A percentile compares a stretch with the other conserved stretches of the same genome.
Conservation (phyloP, 1,140 invertebrate genomes). For the Heliconius melpomene region DNA sequence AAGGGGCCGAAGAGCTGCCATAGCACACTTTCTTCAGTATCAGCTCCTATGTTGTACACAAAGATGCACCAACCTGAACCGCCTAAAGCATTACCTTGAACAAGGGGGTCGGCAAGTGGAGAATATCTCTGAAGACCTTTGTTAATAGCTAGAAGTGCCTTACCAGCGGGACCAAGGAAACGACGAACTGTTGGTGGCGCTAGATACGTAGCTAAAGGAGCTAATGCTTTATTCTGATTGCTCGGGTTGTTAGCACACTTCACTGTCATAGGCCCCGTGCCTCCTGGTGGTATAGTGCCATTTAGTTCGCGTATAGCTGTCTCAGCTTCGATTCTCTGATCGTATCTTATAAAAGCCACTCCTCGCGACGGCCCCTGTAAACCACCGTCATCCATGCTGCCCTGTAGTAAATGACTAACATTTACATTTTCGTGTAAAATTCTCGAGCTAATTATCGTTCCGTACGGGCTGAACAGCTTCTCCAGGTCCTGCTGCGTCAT, state of each 20-base stretch:
- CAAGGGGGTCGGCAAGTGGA: slow-evolving; percentile 89
- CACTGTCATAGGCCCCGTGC: slow-evolving; percentile 82
- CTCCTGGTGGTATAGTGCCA: slow-evolving; percentile 82
- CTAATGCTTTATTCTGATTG: slow-evolving; percentile 82
- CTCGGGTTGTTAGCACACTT: slow-evolving; percentile 85
- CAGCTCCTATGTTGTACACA: slow-evolving; percentile 95
- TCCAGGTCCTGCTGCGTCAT: slow-evolving; percentile 93
- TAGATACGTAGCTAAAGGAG: slow-evolving; percentile 78
- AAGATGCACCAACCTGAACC: slow-evolving; percentile 95
- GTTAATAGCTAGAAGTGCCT: slow-evolving; percentile 93
- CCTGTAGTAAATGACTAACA: slow-evolving; percentile 79
- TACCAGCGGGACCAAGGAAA: slow-evolving; percentile 81
- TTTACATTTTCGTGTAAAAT: slow-evolving; percentile 94
- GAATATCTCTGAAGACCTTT: slow-evolving; percentile 94
- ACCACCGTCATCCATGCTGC: slow-evolving; percentile 66
- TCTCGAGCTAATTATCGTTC: slow-evolving; percentile 92
- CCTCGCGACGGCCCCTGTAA: slow-evolving; percentile 82
- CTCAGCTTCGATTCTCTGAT: slow-evolving; percentile 83
- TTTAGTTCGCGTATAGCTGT: slow-evolving; percentile 83
- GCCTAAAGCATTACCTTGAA: slow-evolving; percentile 88
- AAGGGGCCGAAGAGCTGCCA: slow-evolving; percentile 97
- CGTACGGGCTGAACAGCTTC: slow-evolving; percentile 90
- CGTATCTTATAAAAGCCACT: slow-evolving; percentile 84
- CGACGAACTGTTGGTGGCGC: slow-evolving; percentile 80
- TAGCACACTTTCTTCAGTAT: slow-evolving; percentile 94